Evolutionary conservation across 2,113 vertebrate species (phyloP).

Genomic region (Geococcyx californianus): DNA sequence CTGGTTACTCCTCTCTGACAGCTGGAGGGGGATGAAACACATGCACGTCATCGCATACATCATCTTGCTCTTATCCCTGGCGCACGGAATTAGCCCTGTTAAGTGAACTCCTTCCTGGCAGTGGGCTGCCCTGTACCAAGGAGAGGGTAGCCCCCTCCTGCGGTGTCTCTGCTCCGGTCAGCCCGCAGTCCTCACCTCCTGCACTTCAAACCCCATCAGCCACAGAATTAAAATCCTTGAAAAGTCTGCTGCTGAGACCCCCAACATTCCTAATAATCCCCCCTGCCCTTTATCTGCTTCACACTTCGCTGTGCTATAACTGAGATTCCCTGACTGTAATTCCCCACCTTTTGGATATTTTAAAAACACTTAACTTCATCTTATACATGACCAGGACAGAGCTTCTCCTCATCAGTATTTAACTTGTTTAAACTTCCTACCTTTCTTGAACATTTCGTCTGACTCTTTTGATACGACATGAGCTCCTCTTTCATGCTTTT

Average conservation of each 20-base stretch:
- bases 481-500: neutral
- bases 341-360: neutral
- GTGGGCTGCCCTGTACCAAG: neutral
- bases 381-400: neutral
- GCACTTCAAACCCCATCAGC: neutral
- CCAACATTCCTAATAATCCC: neutral
- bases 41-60: neutral
- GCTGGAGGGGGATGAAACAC: neutral
- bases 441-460: neutral
- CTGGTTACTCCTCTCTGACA: neutral
- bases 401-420: neutral
- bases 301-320: neutral
- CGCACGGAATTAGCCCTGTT: neutral
- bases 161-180: accelerated
- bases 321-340: neutral
- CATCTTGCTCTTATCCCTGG: neutral
- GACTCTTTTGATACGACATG: neutral
- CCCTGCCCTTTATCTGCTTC: neutral
- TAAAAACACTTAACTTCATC: neutral
- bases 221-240: neutral
- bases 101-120: neutral
- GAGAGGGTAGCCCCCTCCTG: neutral
- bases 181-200: neutral
- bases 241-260: neutral
- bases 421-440: neutral